These are phyloP conservation scores for Plagodis dolabraria DNA, from an alignment of 2,888 invertebrate genomes.

Conservation along the genomic window DNA sequence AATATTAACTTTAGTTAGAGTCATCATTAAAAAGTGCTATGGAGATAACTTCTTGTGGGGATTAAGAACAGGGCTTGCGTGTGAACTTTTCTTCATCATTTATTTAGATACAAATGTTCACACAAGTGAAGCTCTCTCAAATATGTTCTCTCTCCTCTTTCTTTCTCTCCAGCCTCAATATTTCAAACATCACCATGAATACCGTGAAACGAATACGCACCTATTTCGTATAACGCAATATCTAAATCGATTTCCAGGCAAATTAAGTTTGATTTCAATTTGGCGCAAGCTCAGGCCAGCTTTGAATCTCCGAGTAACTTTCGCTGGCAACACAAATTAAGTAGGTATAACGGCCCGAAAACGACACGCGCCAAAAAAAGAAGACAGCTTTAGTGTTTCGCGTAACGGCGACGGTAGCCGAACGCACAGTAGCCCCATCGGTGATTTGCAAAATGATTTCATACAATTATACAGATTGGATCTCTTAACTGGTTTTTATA, in stretches of 20 bases:
- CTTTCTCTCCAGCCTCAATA: no score
- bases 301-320: conserved; percentile 62
- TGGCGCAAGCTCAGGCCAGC: conserved; percentile 36
- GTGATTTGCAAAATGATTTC: conserved; percentile 49
- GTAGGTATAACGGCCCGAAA: conserved; percentile 74
- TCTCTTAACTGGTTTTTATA: conserved; percentile 43
- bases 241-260: conserved; percentile 23
- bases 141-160: no score
- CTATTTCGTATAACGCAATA: conserved; percentile 2
- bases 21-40: no score
- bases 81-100: no score
- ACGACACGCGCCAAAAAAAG: conserved; percentile 81
- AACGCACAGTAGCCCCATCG: conserved; percentile 33
- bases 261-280: conserved; percentile 45
- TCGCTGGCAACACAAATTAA: conserved; percentile 71
- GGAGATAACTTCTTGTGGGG: no score
- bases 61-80: no score
- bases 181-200: background rate
- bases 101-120: no score
- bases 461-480: conserved; percentile 46
- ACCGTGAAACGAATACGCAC: background rate
- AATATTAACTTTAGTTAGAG: no score
- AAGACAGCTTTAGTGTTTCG: conserved; percentile 71
- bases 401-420: conserved; percentile 81
- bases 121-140: no score